Percentiles rank a stretch among this genome's conserved stretches.
Evolutionary conservation across 2,888 invertebrate species (phyloP).

Genomic region (Tuta absoluta): DNA sequence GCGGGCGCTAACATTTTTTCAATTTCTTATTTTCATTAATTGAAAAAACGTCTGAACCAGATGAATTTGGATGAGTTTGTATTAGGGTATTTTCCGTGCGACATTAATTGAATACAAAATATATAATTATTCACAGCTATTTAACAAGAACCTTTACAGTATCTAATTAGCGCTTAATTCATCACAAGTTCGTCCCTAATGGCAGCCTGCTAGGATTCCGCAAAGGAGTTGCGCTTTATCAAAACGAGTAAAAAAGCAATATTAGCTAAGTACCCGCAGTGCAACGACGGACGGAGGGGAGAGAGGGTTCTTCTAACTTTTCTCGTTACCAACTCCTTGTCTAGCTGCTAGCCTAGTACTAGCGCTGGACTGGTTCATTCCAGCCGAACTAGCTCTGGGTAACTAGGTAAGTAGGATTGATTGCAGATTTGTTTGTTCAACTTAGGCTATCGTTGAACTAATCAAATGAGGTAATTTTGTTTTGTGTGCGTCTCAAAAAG

Average conservation of each 20-base stretch:
- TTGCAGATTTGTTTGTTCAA: not conserved
- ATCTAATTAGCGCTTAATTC: not conserved
- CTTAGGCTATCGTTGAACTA: not conserved
- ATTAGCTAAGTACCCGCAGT: not conserved
- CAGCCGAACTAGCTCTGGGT: not conserved
- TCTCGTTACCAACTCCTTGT: conserved; percentile 49
- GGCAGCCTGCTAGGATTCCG: not conserved
- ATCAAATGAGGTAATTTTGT: not conserved
- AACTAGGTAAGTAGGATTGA: conserved; percentile 8
- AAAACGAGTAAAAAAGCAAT: conserved; percentile 16
- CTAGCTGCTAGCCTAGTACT: conserved; percentile 10
- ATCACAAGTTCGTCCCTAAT: not conserved
- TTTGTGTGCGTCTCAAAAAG: too few relatives aligned
- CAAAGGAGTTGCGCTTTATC: not conserved
- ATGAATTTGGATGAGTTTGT: too few relatives aligned
- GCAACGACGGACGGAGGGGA: not conserved
- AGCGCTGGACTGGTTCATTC: not conserved
- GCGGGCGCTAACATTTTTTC: too few relatives aligned
- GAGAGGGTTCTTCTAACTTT: conserved; percentile 50
- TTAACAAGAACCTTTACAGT: too few relatives aligned
- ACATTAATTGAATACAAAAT: too few relatives aligned
- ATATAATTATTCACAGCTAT: not conserved
- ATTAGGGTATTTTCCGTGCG: too few relatives aligned
- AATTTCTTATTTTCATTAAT: too few relatives aligned
- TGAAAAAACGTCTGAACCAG: too few relatives aligned